Conservation (phyloP, 2,113 vertebrate genomes). For the Heterochromis multidens region DNA sequence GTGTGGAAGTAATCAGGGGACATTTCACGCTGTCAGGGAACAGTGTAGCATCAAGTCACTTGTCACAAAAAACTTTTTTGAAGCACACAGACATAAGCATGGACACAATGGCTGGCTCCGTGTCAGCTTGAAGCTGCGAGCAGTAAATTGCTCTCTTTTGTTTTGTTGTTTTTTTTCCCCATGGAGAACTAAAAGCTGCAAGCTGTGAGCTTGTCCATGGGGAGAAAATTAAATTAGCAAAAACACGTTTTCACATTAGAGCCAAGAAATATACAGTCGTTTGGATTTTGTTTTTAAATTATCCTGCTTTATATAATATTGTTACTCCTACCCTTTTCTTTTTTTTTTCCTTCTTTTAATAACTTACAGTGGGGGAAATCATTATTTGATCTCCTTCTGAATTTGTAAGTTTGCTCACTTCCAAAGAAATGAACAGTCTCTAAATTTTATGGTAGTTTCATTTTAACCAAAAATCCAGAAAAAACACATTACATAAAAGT, state of each 20-base stretch:
- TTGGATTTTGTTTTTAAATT: background rate
- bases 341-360: background rate
- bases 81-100: background rate
- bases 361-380: background rate
- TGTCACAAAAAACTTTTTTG: background rate
- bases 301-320: background rate
- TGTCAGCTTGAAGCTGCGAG: background rate
- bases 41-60: background rate
- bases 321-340: background rate
- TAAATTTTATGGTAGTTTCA: too few relatives aligned
- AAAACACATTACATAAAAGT: too few relatives aligned
- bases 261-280: background rate
- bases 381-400: background rate
- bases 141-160: slow-evolving; percentile 21
- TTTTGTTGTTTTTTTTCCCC: slow-evolving; percentile 6
- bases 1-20: background rate
- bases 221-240: slow-evolving; percentile 18
- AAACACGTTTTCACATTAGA: background rate
- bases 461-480: too few relatives aligned
- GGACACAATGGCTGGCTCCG: background rate
- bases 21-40: background rate
- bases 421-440: too few relatives aligned
- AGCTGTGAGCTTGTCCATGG: background rate
- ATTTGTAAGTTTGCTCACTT: background rate
- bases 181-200: background rate